Evolutionary conservation across 2,797 vertebrate genomes (phyloP).

Genomic region (Dendrocincla tyrannina): DNA sequence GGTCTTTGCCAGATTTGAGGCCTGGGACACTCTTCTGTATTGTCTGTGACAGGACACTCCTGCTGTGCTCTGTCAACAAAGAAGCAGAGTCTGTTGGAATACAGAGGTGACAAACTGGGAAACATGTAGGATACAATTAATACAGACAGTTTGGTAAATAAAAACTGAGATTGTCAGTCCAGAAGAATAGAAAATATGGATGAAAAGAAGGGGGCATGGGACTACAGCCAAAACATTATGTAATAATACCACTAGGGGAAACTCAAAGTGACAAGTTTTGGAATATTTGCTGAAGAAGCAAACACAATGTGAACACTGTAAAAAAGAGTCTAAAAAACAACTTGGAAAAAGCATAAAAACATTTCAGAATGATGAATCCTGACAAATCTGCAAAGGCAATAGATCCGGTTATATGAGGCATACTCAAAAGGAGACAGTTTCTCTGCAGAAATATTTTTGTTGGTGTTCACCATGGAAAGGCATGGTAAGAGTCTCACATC

Average conservation of each 20-base stretch:
- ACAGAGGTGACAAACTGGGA: background rate
- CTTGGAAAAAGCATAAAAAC: background rate
- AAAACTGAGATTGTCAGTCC: background rate
- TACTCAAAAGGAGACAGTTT: background rate
- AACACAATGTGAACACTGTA: background rate
- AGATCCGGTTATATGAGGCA: background rate
- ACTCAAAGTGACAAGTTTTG: background rate
- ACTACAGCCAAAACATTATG: background rate
- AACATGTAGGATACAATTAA: background rate
- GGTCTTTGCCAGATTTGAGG: background rate
- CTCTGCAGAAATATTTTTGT: background rate
- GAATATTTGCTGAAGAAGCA: background rate
- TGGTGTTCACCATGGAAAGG: background rate
- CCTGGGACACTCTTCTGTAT: background rate
- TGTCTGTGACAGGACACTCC: background rate
- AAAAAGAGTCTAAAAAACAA: background rate
- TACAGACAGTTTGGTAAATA: background rate
- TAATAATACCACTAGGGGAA: background rate
- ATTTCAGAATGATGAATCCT: background rate
- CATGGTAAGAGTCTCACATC: background rate
- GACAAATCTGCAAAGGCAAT: background rate
- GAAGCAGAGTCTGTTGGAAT: background rate
- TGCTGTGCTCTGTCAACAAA: constrained; percentile 18
- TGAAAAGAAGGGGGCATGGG: background rate
- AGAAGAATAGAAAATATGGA: background rate